Evolutionary conservation across 2,888 invertebrate genomes (phyloP).

Genomic region (Achlya flavicornis): DNA sequence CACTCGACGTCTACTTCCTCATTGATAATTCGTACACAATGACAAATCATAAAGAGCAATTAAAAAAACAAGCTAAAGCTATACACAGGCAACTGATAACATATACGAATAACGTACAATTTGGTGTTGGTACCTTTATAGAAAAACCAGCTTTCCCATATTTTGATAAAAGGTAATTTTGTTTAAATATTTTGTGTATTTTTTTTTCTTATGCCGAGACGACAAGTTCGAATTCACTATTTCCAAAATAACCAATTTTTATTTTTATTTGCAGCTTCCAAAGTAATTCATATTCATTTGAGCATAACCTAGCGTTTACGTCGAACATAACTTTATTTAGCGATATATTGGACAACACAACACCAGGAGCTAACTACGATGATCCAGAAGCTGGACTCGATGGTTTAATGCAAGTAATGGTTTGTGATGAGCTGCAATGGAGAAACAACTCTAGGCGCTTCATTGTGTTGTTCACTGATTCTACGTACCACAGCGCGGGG

Average conservation of each 20-base stretch:
- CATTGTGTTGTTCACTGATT: constrained; percentile 91
- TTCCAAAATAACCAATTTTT: not conserved
- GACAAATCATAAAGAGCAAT: constrained; percentile 81
- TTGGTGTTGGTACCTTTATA: constrained; percentile 88
- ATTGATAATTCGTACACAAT: constrained; percentile 92
- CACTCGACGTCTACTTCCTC: constrained; percentile 92
- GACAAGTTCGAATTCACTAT: no score
- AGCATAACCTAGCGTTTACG: constrained; percentile 88
- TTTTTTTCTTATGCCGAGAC: constrained; percentile 32
- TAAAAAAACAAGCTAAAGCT: constrained; percentile 75
- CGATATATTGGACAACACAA: constrained; percentile 18
- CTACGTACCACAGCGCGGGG: constrained; percentile 91
- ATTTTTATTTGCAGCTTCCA: constrained; percentile 34
- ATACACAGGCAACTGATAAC: constrained; percentile 76
- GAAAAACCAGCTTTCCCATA: constrained; percentile 88
- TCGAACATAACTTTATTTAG: constrained; percentile 75
- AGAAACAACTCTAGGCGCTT: constrained; percentile 87
- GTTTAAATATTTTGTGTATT: constrained; percentile 14
- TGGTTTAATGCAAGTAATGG: constrained; percentile 93
- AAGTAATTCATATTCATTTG: constrained; percentile 80
- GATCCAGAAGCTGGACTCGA: constrained; percentile 93
- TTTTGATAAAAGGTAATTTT: constrained; percentile 61
- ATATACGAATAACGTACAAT: constrained; percentile 85
- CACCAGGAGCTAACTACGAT: constrained; percentile 84
- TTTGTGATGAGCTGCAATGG: constrained; percentile 90